phyloP scores from a whole-genome alignment of 2,888 invertebrate genomes.

The Synergus umbraculus region DNA sequence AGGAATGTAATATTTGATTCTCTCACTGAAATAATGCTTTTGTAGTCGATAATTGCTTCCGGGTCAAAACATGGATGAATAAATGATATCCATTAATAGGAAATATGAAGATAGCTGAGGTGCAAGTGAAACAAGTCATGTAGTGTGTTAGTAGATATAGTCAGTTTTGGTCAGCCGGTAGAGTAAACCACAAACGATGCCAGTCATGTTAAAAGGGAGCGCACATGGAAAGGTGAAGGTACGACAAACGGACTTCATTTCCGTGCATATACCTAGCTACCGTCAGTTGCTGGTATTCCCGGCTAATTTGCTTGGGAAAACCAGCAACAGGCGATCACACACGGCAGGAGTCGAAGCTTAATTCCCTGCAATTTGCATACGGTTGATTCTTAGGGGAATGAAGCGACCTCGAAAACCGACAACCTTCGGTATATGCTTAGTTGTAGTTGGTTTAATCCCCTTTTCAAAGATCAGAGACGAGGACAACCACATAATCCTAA shows the following conservation, averaged over 20 bases:
- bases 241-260: constrained; percentile 39
- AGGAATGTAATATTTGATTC: neutral
- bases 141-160: constrained; percentile 24
- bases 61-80: neutral
- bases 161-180: constrained; percentile 30
- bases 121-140: neutral
- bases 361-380: constrained; percentile 37
- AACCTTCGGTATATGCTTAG: constrained; percentile 31
- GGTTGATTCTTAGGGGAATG: constrained; percentile 39
- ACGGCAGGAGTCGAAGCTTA: constrained; percentile 38
- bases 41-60: neutral
- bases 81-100: neutral
- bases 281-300: constrained; percentile 28
- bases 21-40: neutral
- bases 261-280: constrained; percentile 10
- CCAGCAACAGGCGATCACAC: constrained; percentile 39
- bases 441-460: constrained; percentile 10
- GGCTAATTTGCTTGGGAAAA: constrained; percentile 39
- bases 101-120: neutral
- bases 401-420: constrained; percentile 28
- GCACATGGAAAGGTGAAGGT: constrained; percentile 24
- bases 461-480: constrained; percentile 4
- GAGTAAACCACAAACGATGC: constrained; percentile 36
- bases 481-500: neutral
- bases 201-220: constrained; percentile 24